These are phyloP conservation scores for Aplidium turbinatum DNA, from an alignment of 23 tunicate genomes.

Conservation along the genomic window DNA sequence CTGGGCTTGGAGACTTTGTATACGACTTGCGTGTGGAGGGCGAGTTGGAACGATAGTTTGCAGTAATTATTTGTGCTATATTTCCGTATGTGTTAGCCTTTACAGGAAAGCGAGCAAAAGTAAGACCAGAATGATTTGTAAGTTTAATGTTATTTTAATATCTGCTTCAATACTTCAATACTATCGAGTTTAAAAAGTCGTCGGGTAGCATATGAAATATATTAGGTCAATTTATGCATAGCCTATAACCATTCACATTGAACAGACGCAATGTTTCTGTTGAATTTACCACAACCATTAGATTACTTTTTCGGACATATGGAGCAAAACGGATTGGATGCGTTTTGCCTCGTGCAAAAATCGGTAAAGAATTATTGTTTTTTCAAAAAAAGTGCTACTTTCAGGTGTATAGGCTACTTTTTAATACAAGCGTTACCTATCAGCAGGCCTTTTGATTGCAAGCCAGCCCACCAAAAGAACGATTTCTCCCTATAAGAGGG, in stretches of 20 bases:
- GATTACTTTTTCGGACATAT: neutral
- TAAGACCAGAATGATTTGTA: neutral
- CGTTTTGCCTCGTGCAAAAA: slow-evolving; percentile 1
- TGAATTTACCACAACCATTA: slow-evolving; percentile 1
- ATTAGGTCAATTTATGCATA: slow-evolving; percentile 3
- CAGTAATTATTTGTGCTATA: neutral
- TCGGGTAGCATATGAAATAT: slow-evolving; percentile 4
- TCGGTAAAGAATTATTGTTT: neutral
- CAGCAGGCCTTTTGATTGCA: neutral
- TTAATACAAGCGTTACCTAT: neutral
- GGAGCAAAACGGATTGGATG: neutral
- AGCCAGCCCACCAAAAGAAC: no score
- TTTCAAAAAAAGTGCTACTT: neutral
- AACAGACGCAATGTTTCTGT: neutral
- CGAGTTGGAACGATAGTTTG: neutral
- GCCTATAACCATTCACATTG: neutral
- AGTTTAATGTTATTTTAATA: neutral
- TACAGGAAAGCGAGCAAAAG: neutral
- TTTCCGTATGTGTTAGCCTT: slow-evolving; percentile 2
- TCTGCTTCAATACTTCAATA: neutral
- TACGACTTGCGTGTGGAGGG: neutral
- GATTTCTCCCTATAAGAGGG: no score
- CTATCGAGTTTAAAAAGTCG: neutral
- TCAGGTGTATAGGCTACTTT: neutral
- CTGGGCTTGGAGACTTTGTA: slow-evolving; percentile 1